A percentile compares a stretch with the other conserved stretches of the same genome.
Conservation (phyloP, 2,888 invertebrate species). For the Chrysolina americana region DNA sequence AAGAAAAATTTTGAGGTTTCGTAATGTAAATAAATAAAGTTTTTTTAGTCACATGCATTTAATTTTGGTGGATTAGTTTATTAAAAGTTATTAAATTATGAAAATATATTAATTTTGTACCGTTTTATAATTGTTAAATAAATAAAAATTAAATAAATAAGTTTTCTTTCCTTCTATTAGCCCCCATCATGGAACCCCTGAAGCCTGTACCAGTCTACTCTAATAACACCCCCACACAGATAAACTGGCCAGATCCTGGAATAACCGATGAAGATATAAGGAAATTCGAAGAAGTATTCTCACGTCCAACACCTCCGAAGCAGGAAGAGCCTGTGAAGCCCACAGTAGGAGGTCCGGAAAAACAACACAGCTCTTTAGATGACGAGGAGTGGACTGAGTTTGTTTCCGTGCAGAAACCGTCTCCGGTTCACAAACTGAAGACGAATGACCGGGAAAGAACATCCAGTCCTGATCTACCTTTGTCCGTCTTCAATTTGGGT, state of each 20-base stretch:
- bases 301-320: slow-evolving; percentile 26
- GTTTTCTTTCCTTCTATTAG: background rate
- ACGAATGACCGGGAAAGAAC: slow-evolving; percentile 55
- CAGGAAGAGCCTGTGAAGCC: slow-evolving; percentile 1
- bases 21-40: too few relatives aligned
- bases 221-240: slow-evolving; percentile 66
- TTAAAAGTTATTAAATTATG: too few relatives aligned
- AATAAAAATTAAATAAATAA: too few relatives aligned
- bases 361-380: slow-evolving; percentile 59
- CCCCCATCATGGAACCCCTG: slow-evolving; percentile 54
- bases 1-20: too few relatives aligned
- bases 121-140: too few relatives aligned
- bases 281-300: slow-evolving; percentile 63
- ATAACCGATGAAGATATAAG: slow-evolving; percentile 68
- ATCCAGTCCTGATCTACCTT: slow-evolving; percentile 64
- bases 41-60: too few relatives aligned
- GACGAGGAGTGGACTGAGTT: slow-evolving; percentile 78
- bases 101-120: too few relatives aligned
- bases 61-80: too few relatives aligned
- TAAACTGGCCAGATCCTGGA: slow-evolving; percentile 78
- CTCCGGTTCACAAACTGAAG: slow-evolving; percentile 55
- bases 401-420: slow-evolving; percentile 66
- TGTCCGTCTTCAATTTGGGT: slow-evolving; percentile 65
- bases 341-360: background rate
- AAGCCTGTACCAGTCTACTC: slow-evolving; percentile 53